A percentile compares a stretch with the other conserved stretches of the same genome.
Evolutionary conservation across 2,888 invertebrate genomes (phyloP).

Genomic region (Endomychus coccineus): DNA sequence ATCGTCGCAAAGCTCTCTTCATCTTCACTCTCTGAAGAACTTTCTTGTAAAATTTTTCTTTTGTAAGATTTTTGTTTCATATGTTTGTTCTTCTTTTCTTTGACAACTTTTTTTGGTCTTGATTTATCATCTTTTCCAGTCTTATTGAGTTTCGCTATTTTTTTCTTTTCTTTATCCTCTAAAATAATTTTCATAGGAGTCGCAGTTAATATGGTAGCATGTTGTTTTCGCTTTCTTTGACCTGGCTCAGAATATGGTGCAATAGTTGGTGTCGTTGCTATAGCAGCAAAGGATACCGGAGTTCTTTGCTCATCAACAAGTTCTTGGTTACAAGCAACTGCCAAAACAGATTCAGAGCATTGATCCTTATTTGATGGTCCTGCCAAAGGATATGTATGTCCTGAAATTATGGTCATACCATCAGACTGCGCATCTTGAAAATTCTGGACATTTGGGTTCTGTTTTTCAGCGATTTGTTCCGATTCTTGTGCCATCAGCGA

Average conservation of each 20-base stretch:
- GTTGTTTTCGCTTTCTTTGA: constrained; percentile 6
- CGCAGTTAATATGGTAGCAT: constrained; percentile 15
- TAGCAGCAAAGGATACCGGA: constrained; percentile 24
- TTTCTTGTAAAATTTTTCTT: constrained; percentile 24
- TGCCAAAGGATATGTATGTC: constrained; percentile 17
- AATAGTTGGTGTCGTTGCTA: constrained; percentile 26
- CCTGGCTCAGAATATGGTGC: constrained; percentile 19
- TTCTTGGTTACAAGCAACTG: constrained; percentile 21
- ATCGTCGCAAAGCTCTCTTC: constrained; percentile 17
- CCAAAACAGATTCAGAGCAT: constrained; percentile 18
- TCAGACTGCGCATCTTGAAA: constrained; percentile 17
- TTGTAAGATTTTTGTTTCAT: constrained; percentile 23
- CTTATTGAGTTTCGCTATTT: too few species aligned
- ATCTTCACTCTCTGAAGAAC: constrained; percentile 20
- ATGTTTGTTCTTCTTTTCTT: constrained; percentile 12
- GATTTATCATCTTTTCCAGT: constrained; percentile 21
- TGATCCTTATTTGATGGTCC: constrained; percentile 18
- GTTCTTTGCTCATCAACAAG: constrained; percentile 20
- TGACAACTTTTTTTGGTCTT: constrained; percentile 17
- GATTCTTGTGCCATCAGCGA: constrained; percentile 20
- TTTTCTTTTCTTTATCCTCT: constrained; percentile 22
- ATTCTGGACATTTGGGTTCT: constrained; percentile 19
- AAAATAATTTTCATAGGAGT: constrained; percentile 14
- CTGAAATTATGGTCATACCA: constrained; percentile 21
- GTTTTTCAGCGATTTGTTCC: constrained; percentile 18